A percentile compares a stretch with the other conserved stretches of the same genome.
Evolutionary conservation across 1,140 invertebrate genomes (phyloP).

Genomic region (Pygmarrhopalites habei): DNA sequence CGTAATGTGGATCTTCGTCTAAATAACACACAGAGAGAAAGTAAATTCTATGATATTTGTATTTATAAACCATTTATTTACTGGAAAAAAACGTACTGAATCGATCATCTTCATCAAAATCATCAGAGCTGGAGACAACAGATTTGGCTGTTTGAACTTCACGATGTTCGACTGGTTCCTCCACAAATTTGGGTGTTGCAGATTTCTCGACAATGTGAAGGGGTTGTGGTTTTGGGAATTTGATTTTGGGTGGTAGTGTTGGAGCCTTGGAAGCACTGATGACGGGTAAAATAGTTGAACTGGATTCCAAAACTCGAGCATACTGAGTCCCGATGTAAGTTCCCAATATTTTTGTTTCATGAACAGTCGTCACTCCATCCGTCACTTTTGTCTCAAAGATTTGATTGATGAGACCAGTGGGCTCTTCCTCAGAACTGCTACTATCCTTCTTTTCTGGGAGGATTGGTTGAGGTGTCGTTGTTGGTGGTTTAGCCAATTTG

Average conservation of each 20-base stretch:
- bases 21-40: neutral
- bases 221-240: slow-evolving; percentile 3
- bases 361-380: slow-evolving; percentile 72
- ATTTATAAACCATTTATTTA: too few relatives aligned
- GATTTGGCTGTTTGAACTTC: slow-evolving; percentile 30
- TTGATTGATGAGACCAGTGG: slow-evolving; percentile 68
- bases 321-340: slow-evolving; percentile 82
- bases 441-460: too few relatives aligned
- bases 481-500: slow-evolving; percentile 9
- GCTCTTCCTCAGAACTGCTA: too few relatives aligned
- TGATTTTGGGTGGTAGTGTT: neutral
- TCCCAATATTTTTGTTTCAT: slow-evolving; percentile 79
- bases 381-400: slow-evolving; percentile 73
- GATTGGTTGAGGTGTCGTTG: neutral
- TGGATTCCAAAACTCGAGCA: slow-evolving; percentile 64
- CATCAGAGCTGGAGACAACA: slow-evolving; percentile 23
- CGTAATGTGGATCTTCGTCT: slow-evolving; percentile 14
- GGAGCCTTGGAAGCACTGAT: slow-evolving; percentile 22
- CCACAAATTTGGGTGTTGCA: slow-evolving; percentile 2
- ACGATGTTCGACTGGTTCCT: slow-evolving; percentile 14
- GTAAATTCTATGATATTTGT: too few relatives aligned
- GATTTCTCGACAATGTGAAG: slow-evolving; percentile 24
- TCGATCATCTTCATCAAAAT: slow-evolving; percentile 19
- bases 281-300: slow-evolving; percentile 51
- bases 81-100: slow-evolving; percentile 8